Conservation (phyloP, 92 coral and sea anemone species). For the Isaurus tuberculatus region DNA sequence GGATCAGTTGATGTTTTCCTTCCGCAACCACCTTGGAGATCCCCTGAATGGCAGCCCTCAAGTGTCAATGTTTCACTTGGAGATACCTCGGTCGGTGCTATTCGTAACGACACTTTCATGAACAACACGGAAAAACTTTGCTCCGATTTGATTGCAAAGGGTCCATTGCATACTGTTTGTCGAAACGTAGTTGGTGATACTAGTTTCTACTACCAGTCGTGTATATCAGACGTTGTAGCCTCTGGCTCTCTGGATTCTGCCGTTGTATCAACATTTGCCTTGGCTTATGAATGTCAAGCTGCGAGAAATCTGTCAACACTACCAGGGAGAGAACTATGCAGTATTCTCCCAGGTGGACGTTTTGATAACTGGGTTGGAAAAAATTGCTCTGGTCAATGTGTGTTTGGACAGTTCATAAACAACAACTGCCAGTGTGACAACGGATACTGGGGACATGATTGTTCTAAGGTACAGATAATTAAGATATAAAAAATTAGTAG, state of each 20-base stretch:
- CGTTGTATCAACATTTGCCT: slow-evolving; percentile 61
- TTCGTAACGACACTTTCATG: slow-evolving; percentile 42
- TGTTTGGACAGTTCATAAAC: slow-evolving; percentile 50
- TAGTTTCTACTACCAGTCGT: slow-evolving; percentile 55
- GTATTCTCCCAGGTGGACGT: slow-evolving; percentile 61
- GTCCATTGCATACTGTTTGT: slow-evolving; percentile 57
- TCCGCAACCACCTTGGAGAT: slow-evolving; percentile 69
- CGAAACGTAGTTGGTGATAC: slow-evolving; percentile 44
- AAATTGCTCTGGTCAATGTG: slow-evolving; percentile 59
- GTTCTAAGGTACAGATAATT: slow-evolving; percentile 39
- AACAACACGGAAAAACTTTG: slow-evolving; percentile 52
- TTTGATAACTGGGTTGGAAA: slow-evolving; percentile 64
- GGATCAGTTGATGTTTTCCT: slow-evolving; percentile 60
- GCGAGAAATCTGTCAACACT: slow-evolving; percentile 59
- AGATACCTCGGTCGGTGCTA: neutral
- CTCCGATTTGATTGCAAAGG: slow-evolving; percentile 49
- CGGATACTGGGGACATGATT: slow-evolving; percentile 70
- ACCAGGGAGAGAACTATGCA: slow-evolving; percentile 69
- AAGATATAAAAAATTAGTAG: too few relatives aligned
- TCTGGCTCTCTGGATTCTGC: slow-evolving; percentile 63
- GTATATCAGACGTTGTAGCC: slow-evolving; percentile 58
- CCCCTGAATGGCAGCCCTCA: slow-evolving; percentile 67
- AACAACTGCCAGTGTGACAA: slow-evolving; percentile 60
- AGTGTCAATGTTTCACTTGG: slow-evolving; percentile 49
- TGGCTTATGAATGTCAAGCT: slow-evolving; percentile 63